Base-by-base conservation (phyloP, 2,888 invertebrate genomes). In the Andrena bicolor region DNA sequence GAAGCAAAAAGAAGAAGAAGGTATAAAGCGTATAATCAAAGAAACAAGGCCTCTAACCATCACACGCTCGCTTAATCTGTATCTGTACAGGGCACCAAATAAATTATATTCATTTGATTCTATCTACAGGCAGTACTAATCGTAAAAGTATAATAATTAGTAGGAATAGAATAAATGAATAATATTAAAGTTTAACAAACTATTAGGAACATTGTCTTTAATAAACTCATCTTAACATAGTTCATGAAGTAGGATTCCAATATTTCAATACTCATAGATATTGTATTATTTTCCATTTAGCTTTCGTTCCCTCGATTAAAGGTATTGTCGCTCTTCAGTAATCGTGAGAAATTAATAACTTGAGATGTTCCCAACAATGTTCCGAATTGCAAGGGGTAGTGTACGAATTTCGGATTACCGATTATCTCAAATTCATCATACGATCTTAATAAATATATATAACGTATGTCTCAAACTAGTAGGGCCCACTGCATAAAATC, bases 1-100 rank as follows among this genome's bases (percentile, higher is more conserved):
- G 90, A 41, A 90, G 86, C 88, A 76, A 84, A 82, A 26, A 61
- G 86, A 82, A 88, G 86, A 82, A 88, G 85, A 87, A 87, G 84
- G 86, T 78, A 80, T 70, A 76, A 88, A 85, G 70, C 77, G 84
- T 82, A 86, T 82, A 83, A 85, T 84, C 83, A 83, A 85, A 16
- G 41, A 41, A 83, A 66, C 82, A 83, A 86, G 87, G 79, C 80
- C 61, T 86, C 83, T 30, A 86, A 87, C 68, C 13, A 32, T 53
- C 23, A 66, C 28, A 30, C 20, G 10, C 49, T n/a, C 82, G 82
- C 83, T 80, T 76, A 64, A 66, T 68, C 23, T 61, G 35, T 77
- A 56, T 26, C 23, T 70, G 64, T 20, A 32, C 56, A 78, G 64
- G n/a, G 26, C 63, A 64, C 49, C 56, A 64, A 63, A 80, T 51